A percentile compares a stretch with the other conserved stretches of the same genome.
These are phyloP conservation scores for Aculops lycopersici DNA, from an alignment of 1,140 invertebrate species.

Conservation along the genomic window DNA sequence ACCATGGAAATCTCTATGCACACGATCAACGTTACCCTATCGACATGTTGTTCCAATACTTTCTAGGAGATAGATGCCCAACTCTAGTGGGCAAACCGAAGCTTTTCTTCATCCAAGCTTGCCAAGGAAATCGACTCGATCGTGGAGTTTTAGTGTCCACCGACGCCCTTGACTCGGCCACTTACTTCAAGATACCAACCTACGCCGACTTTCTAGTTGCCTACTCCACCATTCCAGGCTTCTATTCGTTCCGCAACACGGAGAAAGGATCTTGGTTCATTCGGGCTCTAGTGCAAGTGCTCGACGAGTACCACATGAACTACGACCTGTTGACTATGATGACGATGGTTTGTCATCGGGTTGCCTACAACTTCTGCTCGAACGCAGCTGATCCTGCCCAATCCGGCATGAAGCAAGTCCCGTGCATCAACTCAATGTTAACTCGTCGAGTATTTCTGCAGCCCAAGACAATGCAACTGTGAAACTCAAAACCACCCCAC, in stretches of 20 bases:
- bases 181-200: conserved; percentile 42
- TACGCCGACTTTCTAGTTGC: conserved; percentile 76
- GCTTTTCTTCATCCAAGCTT: conserved; percentile 67
- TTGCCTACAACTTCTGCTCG: conserved; percentile 20
- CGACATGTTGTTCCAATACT: conserved; percentile 42
- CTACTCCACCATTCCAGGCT: conserved; percentile 69
- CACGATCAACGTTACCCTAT: conserved; percentile 8
- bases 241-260: conserved; percentile 79
- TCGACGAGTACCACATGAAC: conserved; percentile 32
- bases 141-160: conserved; percentile 16
- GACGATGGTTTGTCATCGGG: conserved; percentile 42
- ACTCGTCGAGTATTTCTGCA: too few relatives aligned
- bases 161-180: conserved; percentile 11
- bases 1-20: not conserved
- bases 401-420: conserved; percentile 78
- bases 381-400: conserved; percentile 24
- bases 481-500: too few relatives aligned
- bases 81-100: conserved; percentile 71
- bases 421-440: conserved; percentile 64
- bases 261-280: conserved; percentile 59
- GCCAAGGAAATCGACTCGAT: conserved; percentile 54
- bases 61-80: conserved; percentile 51
- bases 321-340: conserved; percentile 51
- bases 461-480: too few relatives aligned
- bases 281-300: conserved; percentile 48